Percentiles rank a stretch among this genome's conserved stretches.
These are phyloP conservation scores for Calidris pugnax DNA, from an alignment of 2,113 vertebrate genomes.

Conservation along the genomic window DNA sequence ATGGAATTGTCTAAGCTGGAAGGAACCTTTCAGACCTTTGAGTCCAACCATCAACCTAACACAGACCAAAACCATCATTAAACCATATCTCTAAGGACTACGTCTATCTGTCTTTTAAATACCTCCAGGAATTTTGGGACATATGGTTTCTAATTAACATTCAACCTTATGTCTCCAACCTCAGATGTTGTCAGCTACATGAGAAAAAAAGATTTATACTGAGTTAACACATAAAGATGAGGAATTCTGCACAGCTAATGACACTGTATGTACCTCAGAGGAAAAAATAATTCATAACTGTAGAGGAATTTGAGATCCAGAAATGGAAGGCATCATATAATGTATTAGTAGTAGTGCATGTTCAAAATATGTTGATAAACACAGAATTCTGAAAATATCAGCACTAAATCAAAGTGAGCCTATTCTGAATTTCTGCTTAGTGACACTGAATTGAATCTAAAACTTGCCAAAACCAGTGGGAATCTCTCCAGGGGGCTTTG, in stretches of 20 bases:
- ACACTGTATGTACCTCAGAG: neutral
- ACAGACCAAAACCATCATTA: neutral
- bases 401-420: neutral
- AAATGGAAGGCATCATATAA: neutral
- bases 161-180: neutral
- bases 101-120: neutral
- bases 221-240: neutral
- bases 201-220: neutral
- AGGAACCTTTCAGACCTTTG: neutral
- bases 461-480: neutral
- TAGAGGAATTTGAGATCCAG: neutral
- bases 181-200: neutral
- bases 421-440: neutral
- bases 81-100: neutral
- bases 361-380: neutral
- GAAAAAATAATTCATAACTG: neutral
- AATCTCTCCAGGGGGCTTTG: neutral
- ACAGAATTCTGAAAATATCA: neutral
- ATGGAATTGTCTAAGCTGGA: neutral
- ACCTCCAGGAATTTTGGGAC: neutral
- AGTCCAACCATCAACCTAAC: neutral
- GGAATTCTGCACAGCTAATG: neutral
- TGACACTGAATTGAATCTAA: neutral
- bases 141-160: neutral
- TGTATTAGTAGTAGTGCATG: fast-evolving